phyloP scores from a whole-genome alignment of 1,140 invertebrate genomes.

The Drosophila guanche region DNA sequence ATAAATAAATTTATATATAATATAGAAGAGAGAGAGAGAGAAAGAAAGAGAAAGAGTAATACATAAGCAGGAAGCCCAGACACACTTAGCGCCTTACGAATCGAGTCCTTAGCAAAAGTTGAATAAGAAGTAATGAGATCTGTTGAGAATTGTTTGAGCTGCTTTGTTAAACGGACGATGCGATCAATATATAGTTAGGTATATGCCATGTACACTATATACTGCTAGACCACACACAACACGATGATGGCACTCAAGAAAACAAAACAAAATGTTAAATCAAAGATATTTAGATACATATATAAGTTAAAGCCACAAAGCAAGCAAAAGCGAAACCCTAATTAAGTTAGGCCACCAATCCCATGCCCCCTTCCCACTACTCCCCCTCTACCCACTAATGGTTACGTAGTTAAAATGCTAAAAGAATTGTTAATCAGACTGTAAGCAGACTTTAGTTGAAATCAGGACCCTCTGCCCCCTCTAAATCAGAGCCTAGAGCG shows the following conservation, averaged over 20 bases:
- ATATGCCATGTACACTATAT: conserved; percentile 9
- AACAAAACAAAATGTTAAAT: conserved; percentile 58
- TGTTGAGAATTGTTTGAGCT: conserved; percentile 68
- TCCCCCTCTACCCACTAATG: conserved; percentile 4
- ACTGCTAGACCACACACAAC: conserved; percentile 12
- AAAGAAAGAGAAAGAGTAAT: conserved; percentile 23
- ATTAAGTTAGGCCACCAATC: conserved; percentile 10
- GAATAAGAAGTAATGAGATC: conserved; percentile 18
- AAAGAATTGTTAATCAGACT: conserved; percentile 29
- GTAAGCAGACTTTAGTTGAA: conserved; percentile 49
- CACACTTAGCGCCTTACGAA: conserved; percentile 70
- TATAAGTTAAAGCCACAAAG: conserved; percentile 33
- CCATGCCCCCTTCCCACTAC: no score
- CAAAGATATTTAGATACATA: conserved; percentile 75
- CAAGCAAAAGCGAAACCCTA: conserved; percentile 25
- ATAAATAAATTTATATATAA: conserved; percentile 23
- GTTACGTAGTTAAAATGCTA: conserved; percentile 47
- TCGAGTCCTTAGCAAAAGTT: conserved; percentile 65
- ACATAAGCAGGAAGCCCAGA: conserved; percentile 20
- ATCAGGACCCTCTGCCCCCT: conserved; percentile 5
- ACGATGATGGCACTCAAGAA: conserved; percentile 61
- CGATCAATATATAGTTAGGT: conserved; percentile 22
- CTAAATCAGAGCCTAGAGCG: not conserved
- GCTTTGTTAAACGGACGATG: conserved; percentile 45
- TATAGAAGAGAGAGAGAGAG: conserved; percentile 22